phyloP scores from a whole-genome alignment of 2,113 vertebrate species.

The Coturnix japonica region DNA sequence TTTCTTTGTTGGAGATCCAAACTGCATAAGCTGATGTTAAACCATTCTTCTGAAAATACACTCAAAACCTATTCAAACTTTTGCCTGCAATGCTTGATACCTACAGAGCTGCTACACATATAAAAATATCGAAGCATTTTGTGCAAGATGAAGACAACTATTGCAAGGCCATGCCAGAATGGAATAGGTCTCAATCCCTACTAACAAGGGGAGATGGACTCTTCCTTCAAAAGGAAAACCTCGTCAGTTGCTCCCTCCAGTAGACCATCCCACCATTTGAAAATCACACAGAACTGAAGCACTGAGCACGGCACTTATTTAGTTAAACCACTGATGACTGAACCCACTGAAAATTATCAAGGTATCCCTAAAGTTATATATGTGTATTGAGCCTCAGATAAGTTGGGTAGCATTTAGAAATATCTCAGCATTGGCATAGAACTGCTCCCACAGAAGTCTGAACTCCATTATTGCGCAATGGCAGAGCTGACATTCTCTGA shows the following conservation, averaged over 20 bases:
- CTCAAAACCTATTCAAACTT: not conserved
- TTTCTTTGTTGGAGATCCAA: not conserved
- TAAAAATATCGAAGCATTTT: not conserved
- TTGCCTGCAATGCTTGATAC: not conserved
- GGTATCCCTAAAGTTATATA: not conserved
- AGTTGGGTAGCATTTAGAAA: not conserved
- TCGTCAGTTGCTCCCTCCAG: accelerated
- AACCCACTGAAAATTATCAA: not conserved
- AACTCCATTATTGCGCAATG: not conserved
- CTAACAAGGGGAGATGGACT: accelerated
- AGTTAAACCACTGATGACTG: not conserved
- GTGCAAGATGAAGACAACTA: not conserved
- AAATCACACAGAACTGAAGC: not conserved
- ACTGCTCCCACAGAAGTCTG: constrained; percentile 12
- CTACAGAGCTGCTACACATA: not conserved
- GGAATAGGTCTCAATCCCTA: not conserved
- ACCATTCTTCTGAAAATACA: not conserved
- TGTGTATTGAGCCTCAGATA: not conserved
- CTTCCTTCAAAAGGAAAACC: not conserved
- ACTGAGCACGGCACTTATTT: not conserved
- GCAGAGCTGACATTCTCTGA: constrained; percentile 42
- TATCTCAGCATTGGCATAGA: not conserved
- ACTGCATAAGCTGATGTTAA: not conserved
- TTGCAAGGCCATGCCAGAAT: accelerated
- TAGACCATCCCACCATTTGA: not conserved